A percentile compares a stretch with the other conserved stretches of the same genome.
Evolutionary conservation across 1,140 invertebrate species (phyloP).

Genomic region (Heliconius hermathena): DNA sequence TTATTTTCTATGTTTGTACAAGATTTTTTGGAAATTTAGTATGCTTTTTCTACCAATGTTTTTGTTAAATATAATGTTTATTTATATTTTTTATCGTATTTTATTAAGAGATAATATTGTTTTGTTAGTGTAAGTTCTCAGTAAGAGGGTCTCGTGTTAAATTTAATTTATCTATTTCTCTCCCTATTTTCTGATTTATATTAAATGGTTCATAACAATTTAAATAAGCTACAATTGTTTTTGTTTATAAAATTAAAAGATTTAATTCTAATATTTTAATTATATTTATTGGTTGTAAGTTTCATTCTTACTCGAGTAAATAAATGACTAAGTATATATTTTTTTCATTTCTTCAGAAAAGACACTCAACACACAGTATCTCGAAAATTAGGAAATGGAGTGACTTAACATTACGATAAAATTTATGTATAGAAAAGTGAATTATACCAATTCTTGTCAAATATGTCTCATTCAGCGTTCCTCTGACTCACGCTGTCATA

Average conservation of each 20-base stretch:
- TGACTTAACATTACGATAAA: not conserved
- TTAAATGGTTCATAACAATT: too few species aligned
- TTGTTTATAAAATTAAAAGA: too few species aligned
- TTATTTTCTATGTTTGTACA: slow-evolving; percentile 6
- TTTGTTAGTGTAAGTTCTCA: not conserved
- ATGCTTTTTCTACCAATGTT: not conserved
- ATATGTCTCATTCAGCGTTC: not conserved
- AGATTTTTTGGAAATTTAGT: not conserved
- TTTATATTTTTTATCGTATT: not conserved
- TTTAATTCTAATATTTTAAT: too few species aligned
- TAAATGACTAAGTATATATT: too few species aligned
- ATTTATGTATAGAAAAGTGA: not conserved
- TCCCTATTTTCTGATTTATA: too few species aligned
- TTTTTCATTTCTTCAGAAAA: too few species aligned
- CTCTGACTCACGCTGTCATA: not conserved
- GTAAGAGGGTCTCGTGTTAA: not conserved
- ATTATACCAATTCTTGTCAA: not conserved
- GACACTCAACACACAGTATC: too few species aligned
- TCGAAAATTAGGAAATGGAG: not conserved
- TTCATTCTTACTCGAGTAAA: too few species aligned
- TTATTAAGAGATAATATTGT: not conserved
- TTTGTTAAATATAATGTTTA: not conserved
- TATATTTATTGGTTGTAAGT: too few species aligned
- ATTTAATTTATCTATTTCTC: too few species aligned
- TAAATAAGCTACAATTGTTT: too few species aligned